These are phyloP conservation scores for Meghimatium bilineatum DNA, from an alignment of 2,888 invertebrate genomes.

Conservation along the genomic window DNA sequence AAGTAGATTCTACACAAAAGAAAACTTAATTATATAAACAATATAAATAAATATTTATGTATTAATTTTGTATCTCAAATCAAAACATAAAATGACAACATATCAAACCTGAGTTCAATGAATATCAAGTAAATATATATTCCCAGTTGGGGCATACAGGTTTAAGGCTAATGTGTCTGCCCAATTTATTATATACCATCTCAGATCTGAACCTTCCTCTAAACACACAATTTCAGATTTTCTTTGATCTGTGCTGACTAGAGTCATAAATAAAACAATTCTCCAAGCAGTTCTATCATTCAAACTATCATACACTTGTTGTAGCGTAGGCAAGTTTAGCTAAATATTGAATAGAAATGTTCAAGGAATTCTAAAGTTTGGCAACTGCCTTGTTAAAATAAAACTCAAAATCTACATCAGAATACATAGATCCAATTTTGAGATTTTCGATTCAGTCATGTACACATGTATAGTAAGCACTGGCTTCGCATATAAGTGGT, in stretches of 20 bases:
- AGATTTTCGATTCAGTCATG: too few species aligned
- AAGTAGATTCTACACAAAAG: neutral
- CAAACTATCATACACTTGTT: neutral
- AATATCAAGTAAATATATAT: conserved; percentile 4
- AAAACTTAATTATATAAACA: neutral
- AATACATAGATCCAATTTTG: too few species aligned
- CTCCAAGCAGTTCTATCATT: neutral
- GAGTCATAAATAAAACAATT: neutral
- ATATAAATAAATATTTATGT: neutral
- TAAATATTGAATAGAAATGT: too few species aligned
- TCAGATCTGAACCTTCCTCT: neutral
- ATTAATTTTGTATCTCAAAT: neutral
- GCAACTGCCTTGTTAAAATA: too few species aligned
- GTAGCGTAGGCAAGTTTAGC: too few species aligned
- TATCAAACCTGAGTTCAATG: conserved; percentile 13
- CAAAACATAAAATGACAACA: conserved; percentile 13
- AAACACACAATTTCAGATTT: neutral
- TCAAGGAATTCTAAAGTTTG: too few species aligned
- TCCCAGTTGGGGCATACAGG: neutral
- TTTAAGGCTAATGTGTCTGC: neutral
- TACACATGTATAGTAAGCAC: too few species aligned
- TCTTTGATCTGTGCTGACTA: conserved; percentile 1
- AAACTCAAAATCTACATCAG: too few species aligned
- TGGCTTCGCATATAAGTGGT: too few species aligned
- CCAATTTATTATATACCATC: neutral